Evolutionary conservation across 1,140 invertebrate species (phyloP).

Genomic region (Hormaphis cornu): DNA sequence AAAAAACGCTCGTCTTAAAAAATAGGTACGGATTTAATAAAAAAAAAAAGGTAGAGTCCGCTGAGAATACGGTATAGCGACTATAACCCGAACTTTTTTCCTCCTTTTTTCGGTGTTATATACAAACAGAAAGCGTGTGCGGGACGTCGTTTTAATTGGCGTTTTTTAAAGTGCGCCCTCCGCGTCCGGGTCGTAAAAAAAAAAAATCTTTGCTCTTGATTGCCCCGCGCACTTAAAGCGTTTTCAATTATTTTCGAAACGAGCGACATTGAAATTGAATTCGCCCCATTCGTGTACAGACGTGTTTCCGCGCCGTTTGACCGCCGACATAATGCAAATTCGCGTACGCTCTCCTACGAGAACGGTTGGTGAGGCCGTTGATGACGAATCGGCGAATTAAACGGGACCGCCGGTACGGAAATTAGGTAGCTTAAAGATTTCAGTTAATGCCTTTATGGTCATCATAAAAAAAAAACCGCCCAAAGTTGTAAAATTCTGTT

Average conservation of each 20-base stretch:
- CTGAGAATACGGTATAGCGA: too few relatives aligned
- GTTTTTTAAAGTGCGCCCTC: background rate
- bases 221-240: background rate
- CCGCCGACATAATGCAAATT: background rate
- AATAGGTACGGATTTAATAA: too few relatives aligned
- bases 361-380: background rate
- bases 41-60: too few relatives aligned
- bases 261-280: background rate
- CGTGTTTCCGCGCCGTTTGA: constrained; percentile 9
- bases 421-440: too few relatives aligned
- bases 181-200: background rate
- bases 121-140: background rate
- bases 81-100: too few relatives aligned
- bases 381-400: background rate
- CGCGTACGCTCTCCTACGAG: background rate
- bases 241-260: background rate
- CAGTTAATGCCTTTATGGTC: too few relatives aligned
- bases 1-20: too few relatives aligned
- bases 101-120: too few relatives aligned
- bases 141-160: constrained; percentile 6
- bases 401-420: too few relatives aligned
- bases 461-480: too few relatives aligned
- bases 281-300: background rate
- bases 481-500: too few relatives aligned
- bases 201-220: background rate